These are phyloP conservation scores for Lucilia sericata DNA, from an alignment of 1,140 invertebrate species.

Conservation along the genomic window DNA sequence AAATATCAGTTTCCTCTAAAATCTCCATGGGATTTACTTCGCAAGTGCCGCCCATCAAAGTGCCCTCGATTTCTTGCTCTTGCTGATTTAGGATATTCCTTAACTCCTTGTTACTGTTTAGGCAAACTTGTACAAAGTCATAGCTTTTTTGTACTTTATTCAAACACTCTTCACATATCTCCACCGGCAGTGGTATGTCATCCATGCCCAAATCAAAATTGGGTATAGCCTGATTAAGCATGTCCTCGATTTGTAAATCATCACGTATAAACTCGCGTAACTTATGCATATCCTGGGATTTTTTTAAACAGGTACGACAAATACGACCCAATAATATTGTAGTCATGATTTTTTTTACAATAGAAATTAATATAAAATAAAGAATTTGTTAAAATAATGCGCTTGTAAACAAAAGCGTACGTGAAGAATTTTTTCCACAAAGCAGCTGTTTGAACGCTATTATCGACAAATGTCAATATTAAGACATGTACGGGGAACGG, in stretches of 20 bases:
- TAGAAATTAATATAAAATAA: not conserved
- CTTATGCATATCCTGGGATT: not conserved
- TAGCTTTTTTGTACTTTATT: not conserved
- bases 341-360: not conserved
- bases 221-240: not conserved
- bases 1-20: not conserved
- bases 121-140: not conserved
- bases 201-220: not conserved
- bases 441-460: too few relatives aligned
- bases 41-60: not conserved
- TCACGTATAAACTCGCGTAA: not conserved
- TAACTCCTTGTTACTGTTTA: not conserved
- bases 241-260: not conserved
- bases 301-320: constrained; percentile 23
- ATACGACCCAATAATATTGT: constrained; percentile 24
- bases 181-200: not conserved
- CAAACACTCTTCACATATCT: constrained; percentile 26
- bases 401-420: too few relatives aligned
- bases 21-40: not conserved
- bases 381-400: too few relatives aligned
- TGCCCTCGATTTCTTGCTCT: not conserved
- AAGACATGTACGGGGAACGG: too few relatives aligned
- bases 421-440: too few relatives aligned
- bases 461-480: too few relatives aligned
- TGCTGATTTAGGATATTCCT: not conserved